Evolutionary conservation across 92 coral and sea anemone species (phyloP), one percentile per base, ranked within the genome.

Genomic region (Isaurus tuberculatus): DNA sequence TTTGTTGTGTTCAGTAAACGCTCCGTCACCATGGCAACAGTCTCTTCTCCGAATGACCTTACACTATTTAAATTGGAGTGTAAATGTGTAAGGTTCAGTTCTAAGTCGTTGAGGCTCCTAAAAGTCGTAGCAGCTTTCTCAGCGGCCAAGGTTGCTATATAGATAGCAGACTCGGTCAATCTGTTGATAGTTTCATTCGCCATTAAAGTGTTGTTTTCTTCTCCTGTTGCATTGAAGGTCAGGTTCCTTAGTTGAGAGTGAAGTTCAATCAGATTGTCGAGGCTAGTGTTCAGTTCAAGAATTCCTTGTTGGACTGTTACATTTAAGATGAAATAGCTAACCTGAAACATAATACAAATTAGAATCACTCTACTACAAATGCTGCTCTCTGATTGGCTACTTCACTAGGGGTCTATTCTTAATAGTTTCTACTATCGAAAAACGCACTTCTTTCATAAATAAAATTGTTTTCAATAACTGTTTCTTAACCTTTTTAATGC

Each of bases 1-100:
- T 65, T 69, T 25, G 83, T 75, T 6, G 97, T 92, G 15, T 75
- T 95, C 69, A 72, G 5, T 22, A 91, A 70, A 77, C 91, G 85
- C 31, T 60, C 63, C 32, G 83, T 72, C 64, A 87, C 91, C 37
- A 80, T 67, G 37, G 81, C 83, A 2, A 81, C 63, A 5, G 93
- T 87, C 11, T 51, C 65, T 27, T 84, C 84, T 32, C 93, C 97
- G 26, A 86, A 43, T 2, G n/a, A 65, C 51, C 75, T 80, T 10
- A 87, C 88, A 43, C 67, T 57, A 16, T 92, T 80, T 15, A 83
- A 91, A 70, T 91, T 93, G 49, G 29, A 87, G 19, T 84, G 84
- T 78, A 95, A 73, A 33, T 85, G 79, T 5, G 34, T 78, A 48
- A 93, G 66, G 67, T 33, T 29, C 31, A 87, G 70, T 20, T 46